Percentiles rank a stretch among this genome's conserved stretches.
phyloP scores from a whole-genome alignment of 2,113 vertebrate genomes.

The Vanacampus margaritifer region DNA sequence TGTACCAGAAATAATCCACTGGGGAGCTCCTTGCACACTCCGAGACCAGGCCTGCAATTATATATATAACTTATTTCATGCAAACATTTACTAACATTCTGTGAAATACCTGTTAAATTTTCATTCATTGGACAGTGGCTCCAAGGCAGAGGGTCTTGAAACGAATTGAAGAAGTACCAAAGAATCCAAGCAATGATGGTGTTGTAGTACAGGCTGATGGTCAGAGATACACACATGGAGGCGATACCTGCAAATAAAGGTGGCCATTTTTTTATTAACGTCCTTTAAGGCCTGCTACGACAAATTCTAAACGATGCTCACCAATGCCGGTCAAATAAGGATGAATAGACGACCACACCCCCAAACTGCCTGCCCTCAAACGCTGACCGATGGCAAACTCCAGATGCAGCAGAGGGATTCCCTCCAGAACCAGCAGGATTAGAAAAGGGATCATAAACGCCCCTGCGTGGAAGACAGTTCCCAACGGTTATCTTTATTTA shows the following conservation, averaged over 20 bases:
- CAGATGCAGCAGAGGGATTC: slow-evolving; percentile 83
- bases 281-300: background rate
- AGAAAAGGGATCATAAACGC: slow-evolving; percentile 95
- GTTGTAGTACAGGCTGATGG: slow-evolving; percentile 88
- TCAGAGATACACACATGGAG: slow-evolving; percentile 84
- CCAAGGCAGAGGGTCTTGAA: slow-evolving; percentile 81
- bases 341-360: slow-evolving; percentile 82
- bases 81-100: background rate
- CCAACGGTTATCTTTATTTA: background rate
- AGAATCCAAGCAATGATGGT: slow-evolving; percentile 85
- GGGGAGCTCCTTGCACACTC: slow-evolving; percentile 84
- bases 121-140: slow-evolving; percentile 76
- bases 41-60: slow-evolving; percentile 62
- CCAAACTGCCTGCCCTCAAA: slow-evolving; percentile 81
- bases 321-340: slow-evolving; percentile 83
- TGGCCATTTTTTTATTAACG: slow-evolving; percentile 12
- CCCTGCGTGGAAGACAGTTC: slow-evolving; percentile 64
- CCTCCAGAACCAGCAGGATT: slow-evolving; percentile 87
- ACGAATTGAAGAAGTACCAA: slow-evolving; percentile 72
- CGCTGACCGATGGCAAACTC: slow-evolving; percentile 93
- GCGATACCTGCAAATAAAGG: slow-evolving; percentile 78
- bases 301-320: slow-evolving; percentile 51
- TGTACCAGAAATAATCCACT: slow-evolving; percentile 91
- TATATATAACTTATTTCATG: background rate
- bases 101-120: slow-evolving; percentile 76